Conservation (phyloP, 1,140 invertebrate genomes). For the Drosophila sechellia region DNA sequence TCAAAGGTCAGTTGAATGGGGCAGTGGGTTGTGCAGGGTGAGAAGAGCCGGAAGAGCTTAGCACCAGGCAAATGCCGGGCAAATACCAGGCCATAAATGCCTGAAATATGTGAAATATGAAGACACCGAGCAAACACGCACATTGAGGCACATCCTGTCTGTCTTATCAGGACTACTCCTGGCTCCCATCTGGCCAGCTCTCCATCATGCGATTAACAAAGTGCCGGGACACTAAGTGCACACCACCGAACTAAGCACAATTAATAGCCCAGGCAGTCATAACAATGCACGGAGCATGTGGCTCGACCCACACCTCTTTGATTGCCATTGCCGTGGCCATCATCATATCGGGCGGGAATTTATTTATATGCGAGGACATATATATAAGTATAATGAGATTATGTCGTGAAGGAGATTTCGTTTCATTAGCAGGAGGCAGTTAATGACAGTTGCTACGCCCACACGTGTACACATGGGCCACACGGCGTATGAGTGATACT, state of each 20-base stretch:
- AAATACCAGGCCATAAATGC: slow-evolving; percentile 55
- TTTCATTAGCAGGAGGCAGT: slow-evolving; percentile 62
- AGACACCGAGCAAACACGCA: slow-evolving; percentile 47
- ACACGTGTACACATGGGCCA: slow-evolving; percentile 7
- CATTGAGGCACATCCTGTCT: slow-evolving; percentile 27
- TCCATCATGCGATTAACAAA: slow-evolving; percentile 76
- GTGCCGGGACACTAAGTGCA: slow-evolving; percentile 72
- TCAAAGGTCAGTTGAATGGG: slow-evolving; percentile 71
- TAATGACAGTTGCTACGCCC: slow-evolving; percentile 18
- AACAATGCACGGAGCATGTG: slow-evolving; percentile 59
- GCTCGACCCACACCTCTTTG: slow-evolving; percentile 6
- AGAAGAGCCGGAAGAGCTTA: slow-evolving; percentile 21
- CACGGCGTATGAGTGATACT: slow-evolving; percentile 40
- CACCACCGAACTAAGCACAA: slow-evolving; percentile 70
- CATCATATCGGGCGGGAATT: slow-evolving; percentile 38
- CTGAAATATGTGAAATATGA: slow-evolving; percentile 72
- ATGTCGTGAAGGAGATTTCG: slow-evolving; percentile 65
- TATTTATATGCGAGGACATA: slow-evolving; percentile 46
- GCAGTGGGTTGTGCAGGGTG: neutral
- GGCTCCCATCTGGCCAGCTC: slow-evolving; percentile 35
- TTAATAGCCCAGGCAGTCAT: slow-evolving; percentile 66
- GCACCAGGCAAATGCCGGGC: slow-evolving; percentile 33
- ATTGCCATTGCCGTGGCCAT: slow-evolving; percentile 35
- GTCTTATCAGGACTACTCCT: slow-evolving; percentile 27
- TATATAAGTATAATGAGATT: slow-evolving; percentile 75